phyloP scores from a whole-genome alignment of 2,888 invertebrate genomes.

The Trissoscelio sp. region DNA sequence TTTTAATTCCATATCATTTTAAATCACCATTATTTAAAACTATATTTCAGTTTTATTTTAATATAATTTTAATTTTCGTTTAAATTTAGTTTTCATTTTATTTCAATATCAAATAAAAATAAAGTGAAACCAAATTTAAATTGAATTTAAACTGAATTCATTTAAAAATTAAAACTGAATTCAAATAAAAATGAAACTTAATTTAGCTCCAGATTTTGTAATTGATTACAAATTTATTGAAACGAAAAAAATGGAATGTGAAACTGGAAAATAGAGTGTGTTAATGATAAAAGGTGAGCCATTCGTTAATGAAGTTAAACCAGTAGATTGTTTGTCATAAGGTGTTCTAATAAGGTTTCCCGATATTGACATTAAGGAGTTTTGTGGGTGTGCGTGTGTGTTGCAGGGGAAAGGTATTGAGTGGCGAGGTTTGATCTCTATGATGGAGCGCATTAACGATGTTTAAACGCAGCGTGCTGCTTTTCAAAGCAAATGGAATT shows the following conservation, averaged over 20 bases:
- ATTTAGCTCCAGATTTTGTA: too few relatives aligned
- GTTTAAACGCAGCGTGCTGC: constrained; percentile 81
- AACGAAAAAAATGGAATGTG: background rate
- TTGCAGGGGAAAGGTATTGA: constrained; percentile 79
- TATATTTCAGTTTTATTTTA: too few relatives aligned
- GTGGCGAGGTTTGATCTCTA: constrained; percentile 74
- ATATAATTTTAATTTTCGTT: too few relatives aligned
- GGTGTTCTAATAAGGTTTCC: constrained; percentile 33
- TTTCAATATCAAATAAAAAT: too few relatives aligned
- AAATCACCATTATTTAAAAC: too few relatives aligned
- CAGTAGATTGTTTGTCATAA: constrained; percentile 9
- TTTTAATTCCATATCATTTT: too few relatives aligned
- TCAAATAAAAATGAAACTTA: too few relatives aligned
- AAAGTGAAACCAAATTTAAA: too few relatives aligned
- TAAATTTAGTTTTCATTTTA: too few relatives aligned
- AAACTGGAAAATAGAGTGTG: background rate
- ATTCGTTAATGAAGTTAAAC: background rate
- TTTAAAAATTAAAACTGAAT: too few relatives aligned
- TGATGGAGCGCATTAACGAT: constrained; percentile 75
- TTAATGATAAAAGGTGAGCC: background rate
- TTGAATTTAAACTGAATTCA: too few relatives aligned
- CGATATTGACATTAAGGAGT: constrained; percentile 38
- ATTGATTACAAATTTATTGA: too few relatives aligned
- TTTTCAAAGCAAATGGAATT: constrained; percentile 82
- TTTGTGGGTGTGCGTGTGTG: constrained; percentile 72